Evolutionary conservation across 2,113 vertebrate species (phyloP).

Genomic region (Uropsilus gracilis): DNA sequence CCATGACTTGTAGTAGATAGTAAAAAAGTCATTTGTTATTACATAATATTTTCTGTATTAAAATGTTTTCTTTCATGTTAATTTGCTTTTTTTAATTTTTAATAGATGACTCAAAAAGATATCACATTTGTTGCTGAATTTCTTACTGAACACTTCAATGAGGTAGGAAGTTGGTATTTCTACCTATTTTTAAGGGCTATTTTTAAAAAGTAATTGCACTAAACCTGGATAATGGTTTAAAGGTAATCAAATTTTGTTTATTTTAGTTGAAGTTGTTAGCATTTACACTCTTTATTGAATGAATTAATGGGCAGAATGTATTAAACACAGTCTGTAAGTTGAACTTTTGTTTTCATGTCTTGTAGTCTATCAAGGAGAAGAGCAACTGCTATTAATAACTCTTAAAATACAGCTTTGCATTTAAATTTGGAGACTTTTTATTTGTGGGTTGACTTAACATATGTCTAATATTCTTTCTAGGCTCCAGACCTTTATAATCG

Average conservation of each 20-base stretch:
- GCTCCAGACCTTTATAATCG: conserved; percentile 97
- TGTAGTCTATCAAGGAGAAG: not conserved
- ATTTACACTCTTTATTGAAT: not conserved
- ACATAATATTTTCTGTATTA: not conserved
- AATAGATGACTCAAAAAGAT: conserved; percentile 98
- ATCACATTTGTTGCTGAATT: conserved; percentile 98
- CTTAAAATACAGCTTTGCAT: not conserved
- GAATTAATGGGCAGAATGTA: not conserved
- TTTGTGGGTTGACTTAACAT: conserved; percentile 24
- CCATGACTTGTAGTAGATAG: not conserved
- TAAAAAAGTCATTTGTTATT: not conserved
- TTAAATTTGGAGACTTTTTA: not conserved
- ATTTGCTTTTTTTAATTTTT: not conserved
- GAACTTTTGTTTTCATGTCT: conserved; percentile 8
- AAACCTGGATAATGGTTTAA: not conserved
- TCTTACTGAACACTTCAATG: conserved; percentile 98
- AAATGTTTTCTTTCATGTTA: conserved; percentile 37
- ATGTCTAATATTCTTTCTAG: conserved; percentile 82
- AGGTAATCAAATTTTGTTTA: not conserved
- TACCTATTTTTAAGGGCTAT: not conserved
- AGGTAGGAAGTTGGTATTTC: conserved; percentile 86
- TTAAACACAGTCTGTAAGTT: not conserved
- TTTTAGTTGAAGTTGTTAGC: not conserved
- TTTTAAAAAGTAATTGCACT: not conserved
- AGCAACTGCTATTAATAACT: not conserved